Percentiles rank a stretch among this genome's conserved stretches.
Evolutionary conservation across 2,113 vertebrate genomes (phyloP).

Genomic region (Leptobrachium leishanense): DNA sequence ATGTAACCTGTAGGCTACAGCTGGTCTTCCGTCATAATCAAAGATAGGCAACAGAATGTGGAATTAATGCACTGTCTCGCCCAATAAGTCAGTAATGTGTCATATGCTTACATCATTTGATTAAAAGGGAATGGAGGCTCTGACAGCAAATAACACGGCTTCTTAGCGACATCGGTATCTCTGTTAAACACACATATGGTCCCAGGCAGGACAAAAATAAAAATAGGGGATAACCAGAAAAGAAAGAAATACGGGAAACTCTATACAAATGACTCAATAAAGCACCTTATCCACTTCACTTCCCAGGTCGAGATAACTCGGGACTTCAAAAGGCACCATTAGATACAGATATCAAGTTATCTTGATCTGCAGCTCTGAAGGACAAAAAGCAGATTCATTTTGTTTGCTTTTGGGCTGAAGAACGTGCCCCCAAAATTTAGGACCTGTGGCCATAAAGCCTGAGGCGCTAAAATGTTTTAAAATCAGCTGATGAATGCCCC

Average conservation of each 20-base stretch:
- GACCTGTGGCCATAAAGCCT: no score
- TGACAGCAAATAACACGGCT: neutral
- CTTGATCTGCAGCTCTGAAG: no score
- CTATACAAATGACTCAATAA: no score
- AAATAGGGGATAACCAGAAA: neutral
- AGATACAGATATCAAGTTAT: no score
- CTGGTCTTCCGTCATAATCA: slow-evolving; percentile 31
- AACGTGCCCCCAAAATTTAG: no score
- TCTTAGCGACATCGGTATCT: neutral
- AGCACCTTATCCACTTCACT: no score
- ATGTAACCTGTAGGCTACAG: slow-evolving; percentile 41
- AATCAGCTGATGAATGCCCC: no score
- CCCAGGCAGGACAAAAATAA: neutral
- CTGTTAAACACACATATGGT: neutral
- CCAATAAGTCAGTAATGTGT: slow-evolving; percentile 27
- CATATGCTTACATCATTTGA: slow-evolving; percentile 26
- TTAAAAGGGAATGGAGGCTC: slow-evolving; percentile 14
- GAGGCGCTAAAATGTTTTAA: no score
- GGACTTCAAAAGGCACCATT: no score
- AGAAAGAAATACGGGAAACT: neutral
- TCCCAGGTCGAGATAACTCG: no score
- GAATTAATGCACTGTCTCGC: slow-evolving; percentile 30
- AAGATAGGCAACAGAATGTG: slow-evolving; percentile 25
- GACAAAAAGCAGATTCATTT: no score
- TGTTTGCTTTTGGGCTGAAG: no score